Evolutionary conservation across 2,888 invertebrate genomes (phyloP).

Genomic region (Protula sp.): DNA sequence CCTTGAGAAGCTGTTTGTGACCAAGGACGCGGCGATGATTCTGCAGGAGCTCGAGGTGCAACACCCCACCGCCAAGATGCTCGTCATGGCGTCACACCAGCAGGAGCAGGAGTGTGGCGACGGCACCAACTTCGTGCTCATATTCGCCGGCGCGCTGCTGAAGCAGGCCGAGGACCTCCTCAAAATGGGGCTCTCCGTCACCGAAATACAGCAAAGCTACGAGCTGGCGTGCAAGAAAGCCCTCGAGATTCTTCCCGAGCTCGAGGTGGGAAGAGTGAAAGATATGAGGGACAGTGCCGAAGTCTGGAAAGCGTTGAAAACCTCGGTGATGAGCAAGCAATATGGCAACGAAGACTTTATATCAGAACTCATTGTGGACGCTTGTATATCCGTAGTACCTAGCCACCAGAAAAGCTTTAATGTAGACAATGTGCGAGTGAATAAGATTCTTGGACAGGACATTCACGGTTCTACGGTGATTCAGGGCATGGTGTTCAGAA

Average conservation of each 20-base stretch:
- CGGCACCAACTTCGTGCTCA: conserved; percentile 96
- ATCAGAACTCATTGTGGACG: conserved; percentile 59
- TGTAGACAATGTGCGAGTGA: neutral
- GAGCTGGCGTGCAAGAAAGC: conserved; percentile 84
- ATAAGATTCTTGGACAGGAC: conserved; percentile 68
- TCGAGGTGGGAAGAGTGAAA: conserved; percentile 61
- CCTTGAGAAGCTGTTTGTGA: conserved; percentile 95
- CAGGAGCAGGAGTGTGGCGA: conserved; percentile 98
- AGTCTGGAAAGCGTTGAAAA: conserved; percentile 66
- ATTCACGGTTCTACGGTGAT: conserved; percentile 68
- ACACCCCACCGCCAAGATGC: conserved; percentile 95
- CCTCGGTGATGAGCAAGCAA: conserved; percentile 94
- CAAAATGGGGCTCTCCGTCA: conserved; percentile 87
- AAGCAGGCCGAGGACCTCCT: conserved; percentile 88
- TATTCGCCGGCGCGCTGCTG: conserved; percentile 85
- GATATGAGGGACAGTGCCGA: conserved; percentile 63
- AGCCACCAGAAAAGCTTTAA: neutral
- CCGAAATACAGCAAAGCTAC: conserved; percentile 93
- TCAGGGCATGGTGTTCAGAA: conserved; percentile 96
- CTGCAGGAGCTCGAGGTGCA: conserved; percentile 92
- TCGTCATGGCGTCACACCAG: conserved; percentile 95
- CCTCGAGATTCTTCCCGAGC: conserved; percentile 74
- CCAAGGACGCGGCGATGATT: conserved; percentile 98
- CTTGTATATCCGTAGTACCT: conserved; percentile 35
- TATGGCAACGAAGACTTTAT: conserved; percentile 95